Conservation (phyloP, 2,888 invertebrate genomes). For the Patella caerulea region DNA sequence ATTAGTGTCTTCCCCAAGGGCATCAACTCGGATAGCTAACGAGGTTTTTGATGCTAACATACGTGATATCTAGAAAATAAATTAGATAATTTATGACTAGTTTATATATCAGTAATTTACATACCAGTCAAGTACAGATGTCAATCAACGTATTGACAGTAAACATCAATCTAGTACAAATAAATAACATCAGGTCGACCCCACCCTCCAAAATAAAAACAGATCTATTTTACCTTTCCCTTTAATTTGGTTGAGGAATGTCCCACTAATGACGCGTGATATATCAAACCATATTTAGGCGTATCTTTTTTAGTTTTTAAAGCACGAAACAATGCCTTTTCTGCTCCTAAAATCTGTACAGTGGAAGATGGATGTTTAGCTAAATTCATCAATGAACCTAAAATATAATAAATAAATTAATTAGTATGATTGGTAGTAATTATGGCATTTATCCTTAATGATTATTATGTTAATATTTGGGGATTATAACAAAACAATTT, state of each 20-base stretch:
- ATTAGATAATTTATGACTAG: too few relatives aligned
- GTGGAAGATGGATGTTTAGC: conserved; percentile 99
- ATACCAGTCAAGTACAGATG: too few relatives aligned
- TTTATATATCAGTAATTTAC: too few relatives aligned
- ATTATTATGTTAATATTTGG: too few relatives aligned
- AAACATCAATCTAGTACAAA: too few relatives aligned
- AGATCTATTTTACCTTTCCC: conserved; percentile 76
- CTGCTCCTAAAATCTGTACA: conserved; percentile 97
- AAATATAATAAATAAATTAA: conserved; percentile 22
- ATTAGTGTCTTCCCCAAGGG: conserved; percentile 87
- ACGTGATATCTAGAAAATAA: conserved; percentile 78
- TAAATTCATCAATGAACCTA: conserved; percentile 88
- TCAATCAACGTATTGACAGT: too few relatives aligned
- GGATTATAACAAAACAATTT: too few relatives aligned
- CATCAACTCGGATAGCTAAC: conserved; percentile 93
- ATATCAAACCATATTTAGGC: conserved; percentile 98
- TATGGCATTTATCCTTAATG: too few relatives aligned
- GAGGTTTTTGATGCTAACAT: conserved; percentile 98
- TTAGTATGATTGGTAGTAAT: too few relatives aligned
- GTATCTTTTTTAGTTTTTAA: conserved; percentile 97
- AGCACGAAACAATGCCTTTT: conserved; percentile 97
- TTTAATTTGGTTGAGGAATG: conserved; percentile 91
- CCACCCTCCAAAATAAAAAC: neutral
- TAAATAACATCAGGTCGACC: too few relatives aligned
- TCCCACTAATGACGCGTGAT: conserved; percentile 94